These are phyloP conservation scores for Quadriops clusia DNA, from an alignment of 2,888 invertebrate genomes.

Conservation along the genomic window DNA sequence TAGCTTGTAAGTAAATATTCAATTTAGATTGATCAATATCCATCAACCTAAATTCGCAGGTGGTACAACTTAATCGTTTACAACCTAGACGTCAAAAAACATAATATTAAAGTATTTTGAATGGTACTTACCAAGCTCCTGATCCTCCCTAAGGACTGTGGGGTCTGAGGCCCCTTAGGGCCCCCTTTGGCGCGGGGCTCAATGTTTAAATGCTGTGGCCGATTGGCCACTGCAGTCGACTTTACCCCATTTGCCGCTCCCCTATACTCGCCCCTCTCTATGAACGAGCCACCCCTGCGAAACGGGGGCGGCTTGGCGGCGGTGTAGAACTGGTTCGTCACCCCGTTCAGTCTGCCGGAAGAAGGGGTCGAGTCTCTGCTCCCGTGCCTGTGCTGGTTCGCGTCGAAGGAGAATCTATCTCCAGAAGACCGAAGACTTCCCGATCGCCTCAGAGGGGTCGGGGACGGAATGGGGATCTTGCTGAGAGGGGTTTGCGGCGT, in stretches of 20 bases:
- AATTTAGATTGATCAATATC: too few species aligned
- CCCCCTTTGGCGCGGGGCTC: slow-evolving; percentile 41
- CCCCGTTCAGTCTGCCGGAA: too few species aligned
- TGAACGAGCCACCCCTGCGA: slow-evolving; percentile 29
- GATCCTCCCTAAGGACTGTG: slow-evolving; percentile 35
- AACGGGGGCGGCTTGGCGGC: slow-evolving; percentile 14
- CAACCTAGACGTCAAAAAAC: too few species aligned
- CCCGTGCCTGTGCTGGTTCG: slow-evolving; percentile 44
- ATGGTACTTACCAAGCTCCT: slow-evolving; percentile 48
- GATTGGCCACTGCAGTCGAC: slow-evolving; percentile 30
- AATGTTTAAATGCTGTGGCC: slow-evolving; percentile 46
- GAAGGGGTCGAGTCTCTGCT: slow-evolving; percentile 12
- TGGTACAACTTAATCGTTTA: too few species aligned
- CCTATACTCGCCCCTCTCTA: slow-evolving; percentile 29
- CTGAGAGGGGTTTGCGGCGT: slow-evolving; percentile 13
- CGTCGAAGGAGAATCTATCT: too few species aligned
- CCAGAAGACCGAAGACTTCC: slow-evolving; percentile 56
- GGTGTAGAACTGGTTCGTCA: slow-evolving; percentile 1
- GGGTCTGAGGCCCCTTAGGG: slow-evolving; percentile 24
- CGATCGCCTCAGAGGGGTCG: slow-evolving; percentile 45
- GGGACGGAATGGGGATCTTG: slow-evolving; percentile 16
- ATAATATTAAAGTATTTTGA: too few species aligned
- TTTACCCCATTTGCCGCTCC: slow-evolving; percentile 39
- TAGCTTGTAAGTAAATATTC: too few species aligned
- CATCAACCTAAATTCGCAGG: too few species aligned